Conservation (phyloP, 2,888 invertebrate species). For the Himalopsyche tibetana region DNA sequence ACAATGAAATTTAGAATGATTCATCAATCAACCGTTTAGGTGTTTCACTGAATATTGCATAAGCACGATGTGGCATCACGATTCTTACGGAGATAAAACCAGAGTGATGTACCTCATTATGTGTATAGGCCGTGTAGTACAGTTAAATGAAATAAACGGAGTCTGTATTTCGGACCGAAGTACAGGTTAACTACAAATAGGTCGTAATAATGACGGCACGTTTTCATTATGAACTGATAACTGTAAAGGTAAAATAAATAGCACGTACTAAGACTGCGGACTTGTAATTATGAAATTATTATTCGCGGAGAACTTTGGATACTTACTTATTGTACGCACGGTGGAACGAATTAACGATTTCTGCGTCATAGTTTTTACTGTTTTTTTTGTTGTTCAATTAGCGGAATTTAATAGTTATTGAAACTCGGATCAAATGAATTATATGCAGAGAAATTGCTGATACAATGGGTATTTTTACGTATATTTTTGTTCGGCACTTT, state of each 20-base stretch:
- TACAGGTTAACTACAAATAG: background rate
- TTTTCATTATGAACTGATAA: constrained; percentile 13
- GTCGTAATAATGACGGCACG: constrained; percentile 1
- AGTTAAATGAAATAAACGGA: constrained; percentile 15
- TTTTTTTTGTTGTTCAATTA: too few relatives aligned
- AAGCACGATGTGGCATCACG: constrained; percentile 19
- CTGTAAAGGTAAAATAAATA: constrained; percentile 30
- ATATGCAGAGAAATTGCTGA: too few relatives aligned
- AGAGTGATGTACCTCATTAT: constrained; percentile 2
- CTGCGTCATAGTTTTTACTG: background rate
- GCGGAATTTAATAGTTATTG: too few relatives aligned
- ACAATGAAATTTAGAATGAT: background rate
- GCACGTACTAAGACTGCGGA: background rate
- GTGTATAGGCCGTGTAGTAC: background rate
- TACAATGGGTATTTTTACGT: too few relatives aligned
- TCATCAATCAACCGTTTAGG: constrained; percentile 22
- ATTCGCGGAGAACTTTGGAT: background rate
- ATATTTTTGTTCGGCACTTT: too few relatives aligned
- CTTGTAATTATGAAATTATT: background rate
- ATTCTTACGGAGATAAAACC: background rate
- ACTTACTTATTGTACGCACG: background rate
- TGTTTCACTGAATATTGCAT: background rate
- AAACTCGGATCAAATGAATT: too few relatives aligned
- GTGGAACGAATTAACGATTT: background rate
- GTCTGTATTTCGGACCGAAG: background rate